phyloP scores from a whole-genome alignment of 2,113 vertebrate genomes.

The Rattus rattus region DNA sequence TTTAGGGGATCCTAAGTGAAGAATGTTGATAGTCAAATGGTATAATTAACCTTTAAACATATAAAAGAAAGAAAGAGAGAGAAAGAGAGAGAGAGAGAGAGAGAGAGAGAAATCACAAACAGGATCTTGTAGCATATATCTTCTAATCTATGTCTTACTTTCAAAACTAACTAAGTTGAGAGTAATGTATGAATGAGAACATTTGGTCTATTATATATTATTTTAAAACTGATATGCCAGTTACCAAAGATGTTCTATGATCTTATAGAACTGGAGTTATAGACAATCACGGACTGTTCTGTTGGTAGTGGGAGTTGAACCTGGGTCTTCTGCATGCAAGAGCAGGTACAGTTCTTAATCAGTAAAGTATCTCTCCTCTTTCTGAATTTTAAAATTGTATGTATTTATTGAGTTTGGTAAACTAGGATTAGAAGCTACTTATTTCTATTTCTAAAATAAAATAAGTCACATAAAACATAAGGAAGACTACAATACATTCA shows the following conservation, averaged over 20 bases:
- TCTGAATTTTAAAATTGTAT: not conserved
- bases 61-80: not conserved
- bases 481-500: not conserved
- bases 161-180: constrained; percentile 70
- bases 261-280: not conserved
- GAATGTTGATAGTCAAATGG: constrained; percentile 79
- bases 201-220: constrained; percentile 86
- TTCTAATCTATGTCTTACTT: constrained; percentile 78
- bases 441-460: constrained; percentile 9
- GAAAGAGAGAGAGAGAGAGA: no score
- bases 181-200: constrained; percentile 86
- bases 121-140: constrained; percentile 69
- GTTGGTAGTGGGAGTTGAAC: not conserved
- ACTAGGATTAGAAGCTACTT: constrained; percentile 16
- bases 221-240: constrained; percentile 84
- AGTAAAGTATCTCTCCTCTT: no score
- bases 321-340: not conserved
- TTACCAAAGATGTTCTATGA: not conserved
- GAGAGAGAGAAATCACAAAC: constrained; percentile 30
- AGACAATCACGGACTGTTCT: not conserved
- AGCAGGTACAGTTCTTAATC: not conserved
- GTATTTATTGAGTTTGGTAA: constrained; percentile 28
- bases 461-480: constrained; percentile 40
- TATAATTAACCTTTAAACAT: constrained; percentile 64
- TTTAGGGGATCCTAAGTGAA: constrained; percentile 79